Conservation (phyloP, 2,113 vertebrate species). For the Campylomormyrus tamandua region DNA sequence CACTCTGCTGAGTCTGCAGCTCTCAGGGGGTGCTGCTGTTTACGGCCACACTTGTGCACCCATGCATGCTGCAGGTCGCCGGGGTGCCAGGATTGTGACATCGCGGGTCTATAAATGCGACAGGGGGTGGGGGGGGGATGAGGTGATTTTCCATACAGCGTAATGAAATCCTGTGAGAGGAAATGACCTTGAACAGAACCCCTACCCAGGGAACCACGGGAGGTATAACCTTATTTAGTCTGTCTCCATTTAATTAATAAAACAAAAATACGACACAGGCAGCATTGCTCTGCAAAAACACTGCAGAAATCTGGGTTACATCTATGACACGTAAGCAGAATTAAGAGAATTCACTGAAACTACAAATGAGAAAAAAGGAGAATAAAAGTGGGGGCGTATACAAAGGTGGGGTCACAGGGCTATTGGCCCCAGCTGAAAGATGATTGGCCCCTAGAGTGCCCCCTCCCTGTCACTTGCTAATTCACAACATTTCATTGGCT, state of each 20-base stretch:
- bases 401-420: neutral
- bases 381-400: neutral
- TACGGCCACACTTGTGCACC: neutral
- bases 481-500: neutral
- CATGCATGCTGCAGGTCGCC: neutral
- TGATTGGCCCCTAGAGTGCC: neutral
- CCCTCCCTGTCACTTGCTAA: neutral
- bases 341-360: neutral
- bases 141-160: neutral
- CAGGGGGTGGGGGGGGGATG: neutral
- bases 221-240: neutral
- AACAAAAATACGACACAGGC: neutral
- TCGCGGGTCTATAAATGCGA: neutral
- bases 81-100: neutral
- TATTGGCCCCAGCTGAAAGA: neutral
- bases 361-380: neutral
- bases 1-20: slow-evolving; percentile 9
- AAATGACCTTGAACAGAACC: neutral
- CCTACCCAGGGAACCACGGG: neutral
- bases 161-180: neutral
- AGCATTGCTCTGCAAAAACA: neutral
- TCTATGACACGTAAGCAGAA: neutral
- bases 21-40: slow-evolving; percentile 3
- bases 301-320: neutral
- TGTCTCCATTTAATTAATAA: neutral